Conservation (phyloP, 2,797 vertebrate species). For the Chanos chanos region DNA sequence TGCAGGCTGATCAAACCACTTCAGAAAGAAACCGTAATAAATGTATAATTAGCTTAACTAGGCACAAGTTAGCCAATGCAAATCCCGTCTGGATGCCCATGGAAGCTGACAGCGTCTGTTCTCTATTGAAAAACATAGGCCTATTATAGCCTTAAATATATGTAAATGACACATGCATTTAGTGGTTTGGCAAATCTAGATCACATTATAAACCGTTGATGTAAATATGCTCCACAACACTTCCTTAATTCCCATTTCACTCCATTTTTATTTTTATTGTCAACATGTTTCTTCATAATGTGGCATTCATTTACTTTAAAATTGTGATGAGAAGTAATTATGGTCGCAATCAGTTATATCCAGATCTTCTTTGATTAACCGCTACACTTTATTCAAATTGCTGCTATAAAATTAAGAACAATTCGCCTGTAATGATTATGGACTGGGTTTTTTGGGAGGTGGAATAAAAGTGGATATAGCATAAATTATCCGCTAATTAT, state of each 20-base stretch:
- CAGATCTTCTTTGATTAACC: slow-evolving; percentile 96
- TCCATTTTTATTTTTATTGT: slow-evolving; percentile 84
- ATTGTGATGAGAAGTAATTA: slow-evolving; percentile 88
- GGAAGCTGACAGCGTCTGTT: slow-evolving; percentile 80
- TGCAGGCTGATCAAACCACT: slow-evolving; percentile 9
- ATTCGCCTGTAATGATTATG: slow-evolving; percentile 99
- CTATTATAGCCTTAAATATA: slow-evolving; percentile 88
- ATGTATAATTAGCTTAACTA: slow-evolving; percentile 23
- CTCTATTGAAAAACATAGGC: slow-evolving; percentile 77
- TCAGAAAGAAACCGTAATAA: slow-evolving; percentile 10
- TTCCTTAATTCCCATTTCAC: slow-evolving; percentile 79
- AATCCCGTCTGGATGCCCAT: slow-evolving; percentile 58
- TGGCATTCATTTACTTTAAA: slow-evolving; percentile 85
- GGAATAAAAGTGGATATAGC: slow-evolving; percentile 99
- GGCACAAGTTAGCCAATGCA: slow-evolving; percentile 22
- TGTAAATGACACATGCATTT: slow-evolving; percentile 86
- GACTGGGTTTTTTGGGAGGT: slow-evolving; percentile 99
- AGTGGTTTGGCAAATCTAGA: slow-evolving; percentile 84
- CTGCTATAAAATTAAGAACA: slow-evolving; percentile 99
- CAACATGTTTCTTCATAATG: slow-evolving; percentile 79
- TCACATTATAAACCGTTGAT: slow-evolving; percentile 81
- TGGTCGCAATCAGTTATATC: slow-evolving; percentile 93
- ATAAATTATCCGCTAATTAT: slow-evolving; percentile 99
- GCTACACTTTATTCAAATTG: slow-evolving; percentile 97
- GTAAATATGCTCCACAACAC: slow-evolving; percentile 73